phyloP scores from a whole-genome alignment of 2,888 invertebrate genomes.

The Drosophila differens region DNA sequence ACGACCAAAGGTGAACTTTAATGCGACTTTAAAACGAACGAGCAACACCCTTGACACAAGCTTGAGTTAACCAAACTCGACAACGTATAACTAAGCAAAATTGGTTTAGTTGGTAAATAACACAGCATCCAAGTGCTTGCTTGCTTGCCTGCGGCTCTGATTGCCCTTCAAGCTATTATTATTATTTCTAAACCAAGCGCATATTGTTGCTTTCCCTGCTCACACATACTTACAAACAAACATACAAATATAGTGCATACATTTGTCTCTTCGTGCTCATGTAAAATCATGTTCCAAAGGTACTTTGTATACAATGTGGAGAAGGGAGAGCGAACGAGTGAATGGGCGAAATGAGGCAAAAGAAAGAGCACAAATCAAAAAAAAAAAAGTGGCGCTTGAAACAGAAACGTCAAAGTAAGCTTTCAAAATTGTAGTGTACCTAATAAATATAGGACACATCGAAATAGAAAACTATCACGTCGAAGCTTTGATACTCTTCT shows the following conservation, averaged over 20 bases:
- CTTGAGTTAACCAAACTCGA: constrained; percentile 31
- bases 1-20: constrained; percentile 47
- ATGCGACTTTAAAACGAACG: constrained; percentile 19
- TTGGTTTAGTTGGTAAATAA: constrained; percentile 22
- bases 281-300: constrained; percentile 21
- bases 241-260: constrained; percentile 11
- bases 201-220: constrained; percentile 11
- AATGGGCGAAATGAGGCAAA: constrained; percentile 18
- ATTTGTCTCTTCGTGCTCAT: constrained; percentile 1
- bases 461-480: not conserved
- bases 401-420: constrained; percentile 18
- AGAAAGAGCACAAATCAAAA: constrained; percentile 25
- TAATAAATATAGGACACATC: constrained; percentile 3
- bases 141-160: not conserved
- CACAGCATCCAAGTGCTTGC: constrained; percentile 6
- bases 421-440: constrained; percentile 8
- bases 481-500: constrained; percentile 6
- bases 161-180: constrained; percentile 16
- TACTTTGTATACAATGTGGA: not conserved
- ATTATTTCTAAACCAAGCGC: constrained; percentile 13
- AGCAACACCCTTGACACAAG: constrained; percentile 57
- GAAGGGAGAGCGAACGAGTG: not conserved
- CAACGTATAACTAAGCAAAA: constrained; percentile 20
- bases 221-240: not conserved
- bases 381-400: constrained; percentile 28